phyloP scores from a whole-genome alignment of 1,140 invertebrate species.

The Drosophila melanogaster region DNA sequence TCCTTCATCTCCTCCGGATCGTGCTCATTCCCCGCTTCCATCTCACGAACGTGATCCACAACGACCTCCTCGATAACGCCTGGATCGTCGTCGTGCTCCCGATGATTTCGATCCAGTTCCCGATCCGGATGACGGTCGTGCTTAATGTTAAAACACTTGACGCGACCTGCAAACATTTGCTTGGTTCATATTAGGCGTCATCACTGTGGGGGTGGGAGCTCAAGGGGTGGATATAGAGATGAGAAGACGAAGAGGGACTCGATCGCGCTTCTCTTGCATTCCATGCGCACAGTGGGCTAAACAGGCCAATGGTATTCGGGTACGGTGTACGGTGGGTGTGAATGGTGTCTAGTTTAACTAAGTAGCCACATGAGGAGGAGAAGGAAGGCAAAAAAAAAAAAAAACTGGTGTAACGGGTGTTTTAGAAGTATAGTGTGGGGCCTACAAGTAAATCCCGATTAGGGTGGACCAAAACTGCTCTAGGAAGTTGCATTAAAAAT shows the following conservation, averaged over 20 bases:
- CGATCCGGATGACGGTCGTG: conserved; percentile 38
- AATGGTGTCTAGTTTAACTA: conserved; percentile 40
- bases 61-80: conserved; percentile 23
- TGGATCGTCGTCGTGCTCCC: conserved; percentile 7
- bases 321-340: conserved; percentile 37
- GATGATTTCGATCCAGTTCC: conserved; percentile 18
- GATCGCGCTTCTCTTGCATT: conserved; percentile 64
- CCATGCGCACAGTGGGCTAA: conserved; percentile 67
- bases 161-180: conserved; percentile 84
- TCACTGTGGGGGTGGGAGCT: conserved; percentile 66
- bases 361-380: conserved; percentile 2
- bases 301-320: conserved; percentile 49
- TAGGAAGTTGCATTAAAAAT: neutral
- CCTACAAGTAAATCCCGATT: conserved; percentile 9
- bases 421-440: neutral
- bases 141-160: conserved; percentile 74
- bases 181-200: conserved; percentile 82
- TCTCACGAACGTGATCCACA: conserved; percentile 48
- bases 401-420: conserved; percentile 7
- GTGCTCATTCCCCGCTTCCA: conserved; percentile 30
- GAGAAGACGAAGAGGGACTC: conserved; percentile 23
- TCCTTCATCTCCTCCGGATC: conserved; percentile 19
- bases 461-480: neutral
- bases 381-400: conserved; percentile 2
- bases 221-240: conserved; percentile 26